Evolutionary conservation across 2,888 invertebrate genomes (phyloP).

Genomic region (Pharmacophagus antenor): DNA sequence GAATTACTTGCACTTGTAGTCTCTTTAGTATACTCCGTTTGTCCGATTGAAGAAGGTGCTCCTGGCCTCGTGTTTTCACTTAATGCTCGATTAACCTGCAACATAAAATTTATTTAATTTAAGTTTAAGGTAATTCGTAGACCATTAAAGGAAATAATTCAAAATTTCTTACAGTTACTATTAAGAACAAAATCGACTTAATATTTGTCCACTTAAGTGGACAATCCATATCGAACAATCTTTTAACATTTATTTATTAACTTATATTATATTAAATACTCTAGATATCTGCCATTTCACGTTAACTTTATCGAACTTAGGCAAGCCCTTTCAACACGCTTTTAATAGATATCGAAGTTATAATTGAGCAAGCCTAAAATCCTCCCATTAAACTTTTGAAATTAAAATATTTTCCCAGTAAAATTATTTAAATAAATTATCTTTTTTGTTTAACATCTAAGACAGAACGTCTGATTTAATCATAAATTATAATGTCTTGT

Average conservation of each 20-base stretch:
- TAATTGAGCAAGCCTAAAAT: constrained; percentile 2
- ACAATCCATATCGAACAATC: constrained; percentile 55
- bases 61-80: constrained; percentile 34
- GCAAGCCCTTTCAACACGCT: constrained; percentile 49
- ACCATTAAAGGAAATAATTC: not conserved
- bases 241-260: constrained; percentile 45
- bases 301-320: constrained; percentile 47
- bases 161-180: constrained; percentile 48
- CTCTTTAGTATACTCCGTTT: constrained; percentile 27
- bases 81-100: constrained; percentile 33
- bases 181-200: constrained; percentile 42
- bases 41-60: constrained; percentile 5
- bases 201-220: constrained; percentile 45
- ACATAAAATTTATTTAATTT: constrained; percentile 9
- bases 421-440: not conserved
- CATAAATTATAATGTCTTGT: not conserved
- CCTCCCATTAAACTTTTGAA: constrained; percentile 3
- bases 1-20: constrained; percentile 17
- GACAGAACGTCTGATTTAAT: not conserved
- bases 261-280: constrained; percentile 44
- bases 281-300: constrained; percentile 29
- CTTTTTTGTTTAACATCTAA: not conserved
- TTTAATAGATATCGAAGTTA: constrained; percentile 36
- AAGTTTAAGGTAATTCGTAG: not conserved
- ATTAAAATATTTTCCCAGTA: not conserved